Percentiles rank a stretch among this genome's conserved stretches.
These are phyloP conservation scores for Schrankia costaestrigalis DNA, from an alignment of 2,888 invertebrate genomes.

Conservation along the genomic window DNA sequence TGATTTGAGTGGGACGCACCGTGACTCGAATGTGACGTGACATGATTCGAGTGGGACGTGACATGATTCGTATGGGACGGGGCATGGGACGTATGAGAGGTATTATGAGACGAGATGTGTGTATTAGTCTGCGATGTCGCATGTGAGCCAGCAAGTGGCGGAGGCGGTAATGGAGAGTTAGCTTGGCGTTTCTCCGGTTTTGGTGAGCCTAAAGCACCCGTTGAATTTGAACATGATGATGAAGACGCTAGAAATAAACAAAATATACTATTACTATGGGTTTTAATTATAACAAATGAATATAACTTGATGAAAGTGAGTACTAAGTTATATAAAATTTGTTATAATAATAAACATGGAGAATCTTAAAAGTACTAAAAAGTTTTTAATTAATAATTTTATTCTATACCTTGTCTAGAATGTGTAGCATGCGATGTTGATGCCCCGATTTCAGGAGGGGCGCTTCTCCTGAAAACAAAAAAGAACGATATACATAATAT, in stretches of 20 bases:
- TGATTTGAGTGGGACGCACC: background rate
- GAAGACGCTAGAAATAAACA: conserved; percentile 76
- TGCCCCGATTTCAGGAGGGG: conserved; percentile 65
- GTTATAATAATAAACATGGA: background rate
- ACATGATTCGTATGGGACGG: conserved; percentile 8
- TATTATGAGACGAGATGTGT: conserved; percentile 1
- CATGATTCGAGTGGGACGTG: background rate
- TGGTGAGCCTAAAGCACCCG: conserved; percentile 89
- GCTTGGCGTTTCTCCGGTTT: conserved; percentile 95
- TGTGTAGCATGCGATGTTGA: conserved; percentile 62
- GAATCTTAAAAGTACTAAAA: background rate
- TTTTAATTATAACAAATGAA: no score
- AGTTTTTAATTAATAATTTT: background rate
- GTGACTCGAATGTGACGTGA: conserved; percentile 5
- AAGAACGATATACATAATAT: no score
- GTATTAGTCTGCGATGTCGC: conserved; percentile 1
- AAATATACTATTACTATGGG: background rate
- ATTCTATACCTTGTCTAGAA: conserved; percentile 69
- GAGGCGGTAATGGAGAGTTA: conserved; percentile 92
- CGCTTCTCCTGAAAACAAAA: conserved; percentile 55
- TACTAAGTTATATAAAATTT: no score
- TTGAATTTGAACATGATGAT: conserved; percentile 86
- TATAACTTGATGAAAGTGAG: no score
- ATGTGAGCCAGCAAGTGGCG: conserved; percentile 46
- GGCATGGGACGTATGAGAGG: conserved; percentile 3